Conservation (phyloP, 2,797 vertebrate species). For the Pyrrhura leucotis region DNA sequence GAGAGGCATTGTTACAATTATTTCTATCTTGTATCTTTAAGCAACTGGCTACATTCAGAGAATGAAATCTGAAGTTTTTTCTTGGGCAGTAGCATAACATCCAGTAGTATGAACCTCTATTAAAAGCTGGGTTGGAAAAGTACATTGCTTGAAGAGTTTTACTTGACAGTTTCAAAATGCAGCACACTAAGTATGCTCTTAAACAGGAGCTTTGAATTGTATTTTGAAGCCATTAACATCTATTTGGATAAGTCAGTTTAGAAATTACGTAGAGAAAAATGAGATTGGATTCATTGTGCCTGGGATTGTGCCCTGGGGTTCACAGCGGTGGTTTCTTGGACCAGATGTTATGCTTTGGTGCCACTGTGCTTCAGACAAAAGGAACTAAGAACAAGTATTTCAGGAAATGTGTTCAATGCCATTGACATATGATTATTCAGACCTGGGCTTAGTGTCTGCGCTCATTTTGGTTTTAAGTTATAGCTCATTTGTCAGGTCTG, state of each 20-base stretch:
- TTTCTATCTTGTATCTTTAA: neutral
- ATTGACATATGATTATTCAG: neutral
- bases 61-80: neutral
- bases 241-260: neutral
- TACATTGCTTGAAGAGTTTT: neutral
- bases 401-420: neutral
- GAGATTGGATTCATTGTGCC: neutral
- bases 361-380: neutral
- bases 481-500: neutral
- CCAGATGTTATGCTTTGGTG: neutral
- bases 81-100: neutral
- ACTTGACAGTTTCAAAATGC: neutral
- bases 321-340: neutral
- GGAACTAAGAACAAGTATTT: neutral
- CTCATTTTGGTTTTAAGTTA: neutral
- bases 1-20: neutral
- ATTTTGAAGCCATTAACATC: neutral
- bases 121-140: neutral
- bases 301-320: neutral
- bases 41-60: neutral
- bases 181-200: neutral
- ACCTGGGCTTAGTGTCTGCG: neutral
- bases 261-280: neutral
- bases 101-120: neutral
- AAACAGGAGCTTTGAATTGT: neutral